These are phyloP conservation scores for Clinocottus analis DNA, from an alignment of 2,113 vertebrate genomes.

Conservation along the genomic window DNA sequence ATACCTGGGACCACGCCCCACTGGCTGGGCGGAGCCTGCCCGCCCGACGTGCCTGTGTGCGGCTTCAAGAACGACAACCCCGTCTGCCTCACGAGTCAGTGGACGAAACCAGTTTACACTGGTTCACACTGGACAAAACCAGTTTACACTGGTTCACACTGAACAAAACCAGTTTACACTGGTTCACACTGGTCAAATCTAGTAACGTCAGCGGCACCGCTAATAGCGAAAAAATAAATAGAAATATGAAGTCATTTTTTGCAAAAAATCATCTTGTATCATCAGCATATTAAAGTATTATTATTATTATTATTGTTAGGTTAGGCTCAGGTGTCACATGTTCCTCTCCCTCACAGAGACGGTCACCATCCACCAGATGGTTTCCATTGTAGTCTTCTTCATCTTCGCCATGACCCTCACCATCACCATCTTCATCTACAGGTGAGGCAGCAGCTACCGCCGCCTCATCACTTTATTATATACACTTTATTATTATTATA, in stretches of 20 bases:
- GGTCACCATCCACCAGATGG: slow-evolving; percentile 89
- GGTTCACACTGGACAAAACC: slow-evolving; percentile 36
- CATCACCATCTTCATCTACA: slow-evolving; percentile 92
- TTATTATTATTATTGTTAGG: too few species aligned
- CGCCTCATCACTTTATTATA: too few species aligned
- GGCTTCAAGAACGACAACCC: slow-evolving; percentile 90
- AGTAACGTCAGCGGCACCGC: too few species aligned
- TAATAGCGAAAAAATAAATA: too few species aligned
- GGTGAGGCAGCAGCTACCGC: slow-evolving; percentile 58
- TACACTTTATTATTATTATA: too few species aligned
- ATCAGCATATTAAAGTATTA: background rate
- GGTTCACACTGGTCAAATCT: slow-evolving; percentile 42
- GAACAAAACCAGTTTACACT: background rate
- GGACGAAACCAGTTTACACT: background rate
- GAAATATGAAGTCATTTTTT: too few species aligned
- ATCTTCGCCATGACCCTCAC: slow-evolving; percentile 85
- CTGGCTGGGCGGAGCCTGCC: slow-evolving; percentile 86
- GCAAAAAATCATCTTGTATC: background rate
- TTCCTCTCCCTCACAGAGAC: slow-evolving; percentile 77
- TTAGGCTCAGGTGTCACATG: too few species aligned
- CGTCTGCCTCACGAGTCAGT: slow-evolving; percentile 84
- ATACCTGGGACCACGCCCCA: slow-evolving; percentile 77
- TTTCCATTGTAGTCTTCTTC: slow-evolving; percentile 88
- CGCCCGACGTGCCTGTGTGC: slow-evolving; percentile 87
- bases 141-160: slow-evolving; percentile 43